phyloP scores from a whole-genome alignment of 2,888 invertebrate species.

The Oxycera nigricornis region DNA sequence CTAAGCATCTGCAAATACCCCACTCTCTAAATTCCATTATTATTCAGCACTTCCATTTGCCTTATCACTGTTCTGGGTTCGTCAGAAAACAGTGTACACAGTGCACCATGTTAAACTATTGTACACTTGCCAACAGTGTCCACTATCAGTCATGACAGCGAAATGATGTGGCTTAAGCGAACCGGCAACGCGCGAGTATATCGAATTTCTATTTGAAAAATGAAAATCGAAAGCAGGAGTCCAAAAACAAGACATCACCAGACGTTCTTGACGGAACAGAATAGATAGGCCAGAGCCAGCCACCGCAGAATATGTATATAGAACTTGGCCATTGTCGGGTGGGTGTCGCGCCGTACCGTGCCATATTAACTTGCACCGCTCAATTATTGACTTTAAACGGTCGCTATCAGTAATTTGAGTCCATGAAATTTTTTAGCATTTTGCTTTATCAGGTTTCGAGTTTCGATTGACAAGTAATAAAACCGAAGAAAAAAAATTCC shows the following conservation, averaged over 20 bases:
- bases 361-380: conserved; percentile 6
- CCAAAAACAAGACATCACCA: background rate
- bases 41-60: conserved; percentile 12
- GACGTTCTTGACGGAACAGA: background rate
- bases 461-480: conserved; percentile 17
- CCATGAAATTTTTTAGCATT: conserved; percentile 10
- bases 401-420: conserved; percentile 33
- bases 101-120: background rate
- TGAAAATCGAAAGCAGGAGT: background rate
- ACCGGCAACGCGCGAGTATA: background rate
- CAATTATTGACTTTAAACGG: conserved; percentile 29
- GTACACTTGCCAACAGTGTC: background rate
- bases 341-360: background rate
- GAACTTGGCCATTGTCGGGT: background rate
- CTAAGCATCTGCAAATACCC: too few relatives aligned
- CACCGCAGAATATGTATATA: background rate
- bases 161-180: background rate
- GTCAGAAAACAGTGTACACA: too few relatives aligned
- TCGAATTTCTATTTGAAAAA: conserved; percentile 22
- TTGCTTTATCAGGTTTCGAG: conserved; percentile 30
- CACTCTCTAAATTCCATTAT: background rate
- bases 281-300: too few relatives aligned
- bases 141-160: background rate
- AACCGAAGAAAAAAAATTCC: conserved; percentile 12
- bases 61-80: background rate